Evolutionary conservation across 2,888 invertebrate species (phyloP).

Genomic region (Thereva nobilitata): DNA sequence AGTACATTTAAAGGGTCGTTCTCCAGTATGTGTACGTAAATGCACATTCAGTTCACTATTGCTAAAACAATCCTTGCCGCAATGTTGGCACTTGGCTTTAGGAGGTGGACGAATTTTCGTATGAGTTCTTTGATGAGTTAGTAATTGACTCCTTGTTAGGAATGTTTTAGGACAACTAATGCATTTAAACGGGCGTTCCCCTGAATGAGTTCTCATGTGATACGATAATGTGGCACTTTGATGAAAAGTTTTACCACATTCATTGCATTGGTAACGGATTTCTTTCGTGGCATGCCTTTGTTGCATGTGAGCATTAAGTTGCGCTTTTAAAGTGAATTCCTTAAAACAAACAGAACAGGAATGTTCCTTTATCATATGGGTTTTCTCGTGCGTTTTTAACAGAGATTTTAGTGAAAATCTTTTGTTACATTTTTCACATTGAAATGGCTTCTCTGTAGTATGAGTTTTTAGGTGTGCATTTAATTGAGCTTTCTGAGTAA

Average conservation of each 20-base stretch:
- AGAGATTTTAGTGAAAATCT: slow-evolving; percentile 26
- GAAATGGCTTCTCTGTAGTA: slow-evolving; percentile 23
- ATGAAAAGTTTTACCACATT: slow-evolving; percentile 34
- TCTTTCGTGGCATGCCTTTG: slow-evolving; percentile 16
- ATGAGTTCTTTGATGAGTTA: slow-evolving; percentile 35
- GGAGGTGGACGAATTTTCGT: slow-evolving; percentile 25
- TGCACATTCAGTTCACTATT: slow-evolving; percentile 36
- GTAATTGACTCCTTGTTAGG: slow-evolving; percentile 29
- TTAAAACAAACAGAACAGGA: slow-evolving; percentile 31
- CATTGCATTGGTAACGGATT: slow-evolving; percentile 33
- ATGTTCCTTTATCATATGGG: slow-evolving; percentile 33
- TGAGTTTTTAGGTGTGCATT: slow-evolving; percentile 31
- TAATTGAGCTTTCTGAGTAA: slow-evolving; percentile 22
- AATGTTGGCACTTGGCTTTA: slow-evolving; percentile 32
- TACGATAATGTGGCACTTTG: slow-evolving; percentile 32
- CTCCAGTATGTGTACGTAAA: slow-evolving; percentile 39
- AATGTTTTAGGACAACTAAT: slow-evolving; percentile 31
- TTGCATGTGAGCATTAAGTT: slow-evolving; percentile 32
- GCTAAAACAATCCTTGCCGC: slow-evolving; percentile 32
- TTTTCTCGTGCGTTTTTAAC: slow-evolving; percentile 32
- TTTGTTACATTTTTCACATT: slow-evolving; percentile 33
- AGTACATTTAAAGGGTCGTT: slow-evolving; percentile 35
- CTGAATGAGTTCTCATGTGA: slow-evolving; percentile 35
- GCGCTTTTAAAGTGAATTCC: slow-evolving; percentile 19
- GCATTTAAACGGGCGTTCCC: slow-evolving; percentile 32